Base-by-base conservation (phyloP, 1,140 invertebrate genomes). In the Calephelis virginiensis region DNA sequence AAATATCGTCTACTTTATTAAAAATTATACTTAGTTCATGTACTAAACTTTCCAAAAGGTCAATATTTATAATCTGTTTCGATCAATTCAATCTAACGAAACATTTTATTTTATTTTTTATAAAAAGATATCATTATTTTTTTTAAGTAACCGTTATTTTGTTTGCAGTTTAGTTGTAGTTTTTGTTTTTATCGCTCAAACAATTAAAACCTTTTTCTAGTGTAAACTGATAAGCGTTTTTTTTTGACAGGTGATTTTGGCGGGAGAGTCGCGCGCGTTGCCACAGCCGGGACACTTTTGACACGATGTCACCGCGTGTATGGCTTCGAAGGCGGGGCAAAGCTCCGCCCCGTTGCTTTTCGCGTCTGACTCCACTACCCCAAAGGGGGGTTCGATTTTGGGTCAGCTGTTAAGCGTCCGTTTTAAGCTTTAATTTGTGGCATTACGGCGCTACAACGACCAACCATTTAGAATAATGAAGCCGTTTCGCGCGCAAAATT, bases 391-490 rank as follows among this genome's bases (percentile, higher is more conserved):
- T 86, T 88, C 82, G 82, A 82, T 89, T 89, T 87, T 90, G 87
- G 86, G 87, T 89, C 87, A 89, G 87, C 87, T 87, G 86, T 90
- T 90, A 90, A 90, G 81, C 88, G 87, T 76, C 83, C 87, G 83
- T 86, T 90, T 90, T 90, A 90, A 90, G 87, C 87, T 90, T 90
- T 90, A 90, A 90, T 90, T 90, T 90, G 87, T 90, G 87, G 87
- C 83, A 90, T 87, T 82, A 83, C 78, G 84, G 68, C 78, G 78
- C 80, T 78, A 77, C 82, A 71, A 80, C 75, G 74, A 71, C 79
- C 76, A 79, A 80, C 81, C 84, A 81, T 88, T 88, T 86, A 82
- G 80, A 87, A 85, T 90, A 90, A 88, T 87, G 83, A 84, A 76
- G 80, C 74, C 78, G 78, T 80, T 82, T 84, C 66, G 63, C 74